Base-by-base conservation (phyloP, 1,140 invertebrate species). In the Caerostris extrusa region DNA sequence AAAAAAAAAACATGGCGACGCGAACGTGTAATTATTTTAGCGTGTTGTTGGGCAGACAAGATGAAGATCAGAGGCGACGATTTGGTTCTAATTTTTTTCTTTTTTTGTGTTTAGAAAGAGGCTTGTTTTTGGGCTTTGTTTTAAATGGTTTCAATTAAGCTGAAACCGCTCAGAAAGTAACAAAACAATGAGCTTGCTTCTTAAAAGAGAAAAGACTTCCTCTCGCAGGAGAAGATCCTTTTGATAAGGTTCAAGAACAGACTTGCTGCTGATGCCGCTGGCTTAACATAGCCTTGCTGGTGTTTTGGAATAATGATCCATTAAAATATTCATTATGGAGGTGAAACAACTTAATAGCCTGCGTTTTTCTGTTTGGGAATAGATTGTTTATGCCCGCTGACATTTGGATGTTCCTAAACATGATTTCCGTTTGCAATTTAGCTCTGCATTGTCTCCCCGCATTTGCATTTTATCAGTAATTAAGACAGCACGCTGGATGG, bases 21-120 rank as follows among this genome's bases (percentile, higher is more conserved):
- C 34, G 60, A 67, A 57, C 81, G 77, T 67, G 90, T 92, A 92
- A 92, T 92, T 92, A 92, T 92, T 92, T 92, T 92, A 50, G 81
- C 90, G 71, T 92, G 90, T 92, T 92, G 71, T 92, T 85, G 90
- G 90, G 34, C 57, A 55, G 83, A 85, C 55, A 85, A 57, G 86
- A 88, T 77, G 58, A 34, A 57, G 85, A 64, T 88, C 67, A 82
- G 19, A 61, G 69, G 69, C 90, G 90, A 71, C 56, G 56, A 58
- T 91, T 91, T 91, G 50, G 86, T 64, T 17, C 34, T 85, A 58
- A 7, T 19, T 85, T 85, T 85, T 57, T 85, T 85, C 4, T 57
- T 14, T 85, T 14, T 56, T 58, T 50, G 19, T 58, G 19, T 85
- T n/a, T 56, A n/a, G 7, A 56, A 10, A n/a, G 83, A 53, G n/a